Percentiles rank a stretch among this genome's conserved stretches.
phyloP scores from a whole-genome alignment of 2,797 vertebrate genomes.

The Trematomus bernacchii region DNA sequence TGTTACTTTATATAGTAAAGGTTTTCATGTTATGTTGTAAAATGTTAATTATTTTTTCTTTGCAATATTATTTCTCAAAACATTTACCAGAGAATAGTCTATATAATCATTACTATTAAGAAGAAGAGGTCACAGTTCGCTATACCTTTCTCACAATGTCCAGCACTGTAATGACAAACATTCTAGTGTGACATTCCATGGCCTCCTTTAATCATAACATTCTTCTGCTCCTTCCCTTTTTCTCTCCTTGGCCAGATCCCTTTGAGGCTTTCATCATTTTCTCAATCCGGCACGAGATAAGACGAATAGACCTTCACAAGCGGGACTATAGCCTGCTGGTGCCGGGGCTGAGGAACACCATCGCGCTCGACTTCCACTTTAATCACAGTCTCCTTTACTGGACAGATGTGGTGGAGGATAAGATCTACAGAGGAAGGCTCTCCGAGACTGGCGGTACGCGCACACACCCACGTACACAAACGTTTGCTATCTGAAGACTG shows the following conservation, averaged over 20 bases:
- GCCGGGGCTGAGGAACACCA: slow-evolving; percentile 96
- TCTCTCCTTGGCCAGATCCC: slow-evolving; percentile 87
- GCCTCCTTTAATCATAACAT: neutral
- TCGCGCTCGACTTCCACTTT: slow-evolving; percentile 98
- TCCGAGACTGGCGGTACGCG: slow-evolving; percentile 93
- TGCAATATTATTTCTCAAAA: neutral
- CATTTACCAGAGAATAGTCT: neutral
- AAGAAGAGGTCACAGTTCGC: neutral
- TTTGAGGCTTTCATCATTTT: slow-evolving; percentile 99
- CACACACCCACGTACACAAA: slow-evolving; percentile 19
- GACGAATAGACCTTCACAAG: slow-evolving; percentile 98
- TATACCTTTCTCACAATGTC: neutral
- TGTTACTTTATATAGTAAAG: no score
- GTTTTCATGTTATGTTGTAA: no score
- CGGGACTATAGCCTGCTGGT: slow-evolving; percentile 97
- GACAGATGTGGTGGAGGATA: slow-evolving; percentile 99
- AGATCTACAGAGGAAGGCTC: slow-evolving; percentile 97
- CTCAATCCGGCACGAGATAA: slow-evolving; percentile 98
- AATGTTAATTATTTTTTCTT: no score
- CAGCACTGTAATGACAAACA: neutral
- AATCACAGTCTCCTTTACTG: slow-evolving; percentile 96
- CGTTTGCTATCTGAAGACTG: slow-evolving; percentile 22
- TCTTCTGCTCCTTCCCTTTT: slow-evolving; percentile 16
- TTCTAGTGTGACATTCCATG: neutral
- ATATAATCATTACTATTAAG: neutral